These are phyloP conservation scores for Harpalus rubripes DNA, from an alignment of 2,888 invertebrate genomes.

Conservation along the genomic window DNA sequence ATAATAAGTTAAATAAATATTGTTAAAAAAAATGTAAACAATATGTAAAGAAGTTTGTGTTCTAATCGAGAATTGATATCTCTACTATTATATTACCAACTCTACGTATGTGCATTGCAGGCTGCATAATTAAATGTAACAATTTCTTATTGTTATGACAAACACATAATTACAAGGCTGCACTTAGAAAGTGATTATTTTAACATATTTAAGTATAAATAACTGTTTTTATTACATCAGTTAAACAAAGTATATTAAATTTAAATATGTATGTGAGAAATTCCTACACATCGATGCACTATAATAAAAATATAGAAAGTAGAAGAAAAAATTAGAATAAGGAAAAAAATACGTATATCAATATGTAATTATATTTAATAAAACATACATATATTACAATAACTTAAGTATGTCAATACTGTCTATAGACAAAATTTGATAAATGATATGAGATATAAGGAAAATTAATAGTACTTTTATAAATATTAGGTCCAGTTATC, in stretches of 20 bases:
- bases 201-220: constrained; percentile 45
- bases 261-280: constrained; percentile 31
- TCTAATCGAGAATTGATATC: not conserved
- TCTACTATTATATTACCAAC: not conserved
- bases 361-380: not conserved
- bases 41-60: not conserved
- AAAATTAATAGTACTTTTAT: too few relatives aligned
- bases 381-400: not conserved
- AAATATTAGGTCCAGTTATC: too few relatives aligned
- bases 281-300: constrained; percentile 16
- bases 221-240: constrained; percentile 50
- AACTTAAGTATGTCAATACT: too few relatives aligned
- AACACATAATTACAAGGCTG: constrained; percentile 18
- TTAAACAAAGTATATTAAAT: constrained; percentile 23
- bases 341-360: too few relatives aligned
- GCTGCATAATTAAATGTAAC: not conserved
- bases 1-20: too few relatives aligned
- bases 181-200: constrained; percentile 48
- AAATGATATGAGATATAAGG: too few relatives aligned
- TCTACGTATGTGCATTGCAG: not conserved
- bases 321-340: not conserved
- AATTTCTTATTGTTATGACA: not conserved
- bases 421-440: too few relatives aligned
- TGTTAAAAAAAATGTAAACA: too few relatives aligned
- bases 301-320: constrained; percentile 4